A percentile compares a stretch with the other conserved stretches of the same genome.
These are phyloP conservation scores for Periophthalmus modestus DNA, from an alignment of 2,113 vertebrate species.

Conservation along the genomic window DNA sequence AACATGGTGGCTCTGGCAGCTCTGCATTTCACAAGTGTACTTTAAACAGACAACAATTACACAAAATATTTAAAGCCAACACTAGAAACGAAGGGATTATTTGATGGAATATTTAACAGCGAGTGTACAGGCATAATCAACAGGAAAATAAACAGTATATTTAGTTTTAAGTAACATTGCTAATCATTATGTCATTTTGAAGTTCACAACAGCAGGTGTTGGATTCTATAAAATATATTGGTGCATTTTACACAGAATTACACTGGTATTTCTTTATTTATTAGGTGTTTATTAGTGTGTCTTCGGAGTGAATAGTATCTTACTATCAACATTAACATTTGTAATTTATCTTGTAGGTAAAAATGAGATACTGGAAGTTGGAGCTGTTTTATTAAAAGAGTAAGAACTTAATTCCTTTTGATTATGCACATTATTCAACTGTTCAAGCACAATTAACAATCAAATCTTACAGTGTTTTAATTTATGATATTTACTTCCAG, in stretches of 20 bases:
- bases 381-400: conserved; percentile 71
- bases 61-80: background rate
- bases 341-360: conserved; percentile 47
- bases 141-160: background rate
- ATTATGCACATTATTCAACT: background rate
- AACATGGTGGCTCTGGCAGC: conserved; percentile 8
- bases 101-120: background rate
- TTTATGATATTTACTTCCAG: conserved; percentile 34
- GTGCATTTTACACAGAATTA: background rate
- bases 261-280: background rate
- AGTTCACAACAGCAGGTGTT: background rate
- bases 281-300: background rate
- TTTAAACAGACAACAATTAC: conserved; percentile 6
- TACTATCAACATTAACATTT: background rate
- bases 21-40: background rate
- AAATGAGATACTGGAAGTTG: conserved; percentile 69
- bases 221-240: background rate
- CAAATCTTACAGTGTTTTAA: background rate
- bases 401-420: conserved; percentile 49
- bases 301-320: background rate
- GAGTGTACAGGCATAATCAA: background rate
- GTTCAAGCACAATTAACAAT: background rate
- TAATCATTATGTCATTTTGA: background rate
- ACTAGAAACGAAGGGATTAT: background rate
- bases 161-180: background rate